Base-by-base conservation (phyloP, 1,140 invertebrate species). In the Drosophila ohnishii region DNA sequence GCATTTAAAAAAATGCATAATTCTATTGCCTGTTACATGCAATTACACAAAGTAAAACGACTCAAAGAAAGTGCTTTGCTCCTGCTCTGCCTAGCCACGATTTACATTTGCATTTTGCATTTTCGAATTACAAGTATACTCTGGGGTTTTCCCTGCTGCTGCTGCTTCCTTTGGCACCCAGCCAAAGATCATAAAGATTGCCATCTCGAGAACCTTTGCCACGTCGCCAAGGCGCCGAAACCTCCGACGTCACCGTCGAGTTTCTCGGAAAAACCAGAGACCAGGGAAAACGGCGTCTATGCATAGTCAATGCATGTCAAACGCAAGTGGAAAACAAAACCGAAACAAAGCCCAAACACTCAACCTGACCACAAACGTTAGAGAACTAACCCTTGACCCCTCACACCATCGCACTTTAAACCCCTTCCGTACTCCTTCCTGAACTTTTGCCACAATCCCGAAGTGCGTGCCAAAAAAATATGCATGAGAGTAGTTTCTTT, bases 221-320 rank as follows among this genome's bases (percentile, higher is more conserved):
- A 51, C 82, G 82, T 45, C 73, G 69, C 64, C 78, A 50, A 63
- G 64, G 63, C 59, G 72, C 59, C 59, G 28, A 55, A 9, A 22
- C 25, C 25, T 13, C 25, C 22, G 53, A 16, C 16, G n/a, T 25
- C 39, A n/a, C 44, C 22, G 44, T 14, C 22, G 44, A 25, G 44
- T 45, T 50, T 4, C 28, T 50, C n/a, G 47, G 47, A 16, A 32
- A 50, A 32, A 10, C 1, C 47, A 11, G 59, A 34, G 28, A 30
- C 48, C 30, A 13, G 11, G 42, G 44, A 48, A 44, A 64, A 34
- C 28, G 53, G 50, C 58, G 58, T 40, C 74, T 76, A 83, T 84
- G 80, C 80, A 80, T 77, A 85, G 82, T 81, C 83, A 78, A 85
- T 85, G 82, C 82, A 85, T 85, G 82, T 85, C 83, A 85, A 85